These are phyloP conservation scores for Sarcophilus harrisii DNA, from an alignment of 2,797 vertebrate genomes.

Conservation along the genomic window DNA sequence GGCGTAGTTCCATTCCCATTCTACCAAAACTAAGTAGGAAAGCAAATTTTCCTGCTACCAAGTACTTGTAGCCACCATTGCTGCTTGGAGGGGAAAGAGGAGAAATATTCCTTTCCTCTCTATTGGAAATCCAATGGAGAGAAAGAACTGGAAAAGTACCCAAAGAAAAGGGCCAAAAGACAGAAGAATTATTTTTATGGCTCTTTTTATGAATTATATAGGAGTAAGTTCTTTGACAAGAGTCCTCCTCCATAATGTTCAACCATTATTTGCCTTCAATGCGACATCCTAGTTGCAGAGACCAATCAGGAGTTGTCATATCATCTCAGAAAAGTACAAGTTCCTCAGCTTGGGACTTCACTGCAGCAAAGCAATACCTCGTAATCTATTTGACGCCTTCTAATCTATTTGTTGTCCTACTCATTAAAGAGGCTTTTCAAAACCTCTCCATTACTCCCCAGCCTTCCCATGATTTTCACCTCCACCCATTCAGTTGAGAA, in stretches of 20 bases:
- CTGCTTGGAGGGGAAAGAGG: background rate
- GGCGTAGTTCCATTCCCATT: too few relatives aligned
- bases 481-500: background rate
- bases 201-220: background rate
- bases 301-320: background rate
- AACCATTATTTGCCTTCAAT: background rate
- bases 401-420: background rate
- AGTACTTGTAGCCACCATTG: background rate
- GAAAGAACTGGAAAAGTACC: background rate
- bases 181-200: background rate
- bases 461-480: background rate
- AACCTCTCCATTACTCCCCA: background rate
- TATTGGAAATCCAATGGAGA: background rate
- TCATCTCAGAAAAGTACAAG: background rate
- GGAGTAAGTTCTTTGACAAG: background rate
- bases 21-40: too few relatives aligned
- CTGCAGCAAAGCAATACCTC: background rate
- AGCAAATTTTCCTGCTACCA: too few relatives aligned
- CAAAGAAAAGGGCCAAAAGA: background rate
- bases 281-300: background rate
- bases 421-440: background rate
- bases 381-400: background rate
- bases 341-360: background rate
- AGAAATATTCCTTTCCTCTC: background rate
- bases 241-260: background rate